Evolutionary conservation across 53 echinoderm and acorn worm species (phyloP).

Genomic region (Echinarachnius parma): DNA sequence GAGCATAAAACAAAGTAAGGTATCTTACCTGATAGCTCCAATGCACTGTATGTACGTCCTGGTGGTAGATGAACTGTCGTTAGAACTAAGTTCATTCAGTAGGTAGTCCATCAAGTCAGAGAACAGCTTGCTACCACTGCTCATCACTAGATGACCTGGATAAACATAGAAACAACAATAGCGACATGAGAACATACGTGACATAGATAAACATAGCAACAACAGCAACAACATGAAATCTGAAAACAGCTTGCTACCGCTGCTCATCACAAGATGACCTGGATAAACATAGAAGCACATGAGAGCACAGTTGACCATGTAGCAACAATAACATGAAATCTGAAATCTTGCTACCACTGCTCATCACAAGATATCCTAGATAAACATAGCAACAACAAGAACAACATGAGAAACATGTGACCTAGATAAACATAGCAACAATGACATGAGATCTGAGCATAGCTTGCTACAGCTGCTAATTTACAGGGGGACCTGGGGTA

Average conservation of each 20-base stretch:
- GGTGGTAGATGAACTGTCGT: constrained; percentile 81
- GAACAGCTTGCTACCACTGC: constrained; percentile 73
- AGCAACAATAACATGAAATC: neutral
- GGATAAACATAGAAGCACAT: neutral
- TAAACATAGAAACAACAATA: too few species aligned
- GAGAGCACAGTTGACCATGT: neutral
- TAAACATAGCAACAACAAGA: too few species aligned
- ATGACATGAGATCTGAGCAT: too few species aligned
- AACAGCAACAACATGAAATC: too few species aligned
- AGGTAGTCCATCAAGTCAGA: constrained; percentile 89
- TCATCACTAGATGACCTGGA: constrained; percentile 52
- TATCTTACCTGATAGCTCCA: constrained; percentile 85
- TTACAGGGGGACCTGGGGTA: too few species aligned
- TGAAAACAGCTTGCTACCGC: constrained; percentile 59
- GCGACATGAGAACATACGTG: too few species aligned
- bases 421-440: too few species aligned
- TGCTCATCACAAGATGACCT: constrained; percentile 61
- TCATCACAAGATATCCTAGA: too few species aligned
- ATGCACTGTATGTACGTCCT: constrained; percentile 99
- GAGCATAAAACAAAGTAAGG: neutral
- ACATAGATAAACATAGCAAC: too few species aligned
- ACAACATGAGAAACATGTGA: too few species aligned
- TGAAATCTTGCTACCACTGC: too few species aligned
- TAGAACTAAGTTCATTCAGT: constrained; percentile 78
- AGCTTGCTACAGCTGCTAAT: too few species aligned